Evolutionary conservation across 2,888 invertebrate species (phyloP).

Genomic region (Agapostemon virescens): DNA sequence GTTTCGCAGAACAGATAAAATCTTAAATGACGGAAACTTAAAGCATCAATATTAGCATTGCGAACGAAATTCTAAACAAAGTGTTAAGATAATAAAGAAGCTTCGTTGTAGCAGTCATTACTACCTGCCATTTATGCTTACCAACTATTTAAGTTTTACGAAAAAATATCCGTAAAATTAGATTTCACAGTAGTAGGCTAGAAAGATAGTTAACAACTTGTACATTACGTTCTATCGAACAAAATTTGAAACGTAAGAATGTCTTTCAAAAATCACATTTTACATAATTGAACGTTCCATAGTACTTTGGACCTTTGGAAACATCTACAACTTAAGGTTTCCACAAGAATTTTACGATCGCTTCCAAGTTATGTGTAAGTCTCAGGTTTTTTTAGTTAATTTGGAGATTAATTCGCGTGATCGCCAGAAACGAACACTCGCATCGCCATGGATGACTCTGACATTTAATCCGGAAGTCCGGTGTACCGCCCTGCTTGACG

Average conservation of each 20-base stretch:
- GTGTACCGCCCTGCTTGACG: constrained; percentile 56
- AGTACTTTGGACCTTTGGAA: neutral
- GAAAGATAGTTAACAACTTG: no score
- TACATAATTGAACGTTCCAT: neutral
- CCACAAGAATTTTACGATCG: neutral
- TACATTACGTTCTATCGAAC: no score
- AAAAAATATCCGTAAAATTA: no score
- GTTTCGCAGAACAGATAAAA: neutral
- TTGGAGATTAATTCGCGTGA: neutral
- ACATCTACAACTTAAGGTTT: neutral
- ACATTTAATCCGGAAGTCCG: constrained; percentile 56
- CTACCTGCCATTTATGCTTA: no score
- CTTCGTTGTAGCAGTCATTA: no score
- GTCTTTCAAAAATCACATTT: neutral
- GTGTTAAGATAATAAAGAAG: no score
- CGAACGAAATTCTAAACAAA: neutral
- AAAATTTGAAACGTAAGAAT: neutral
- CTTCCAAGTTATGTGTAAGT: neutral
- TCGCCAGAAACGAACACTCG: neutral
- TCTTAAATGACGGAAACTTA: neutral
- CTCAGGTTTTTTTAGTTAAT: neutral
- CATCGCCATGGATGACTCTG: constrained; percentile 57
- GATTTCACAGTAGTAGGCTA: no score
- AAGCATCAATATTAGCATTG: neutral
- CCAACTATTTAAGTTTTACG: no score